Evolutionary conservation across 2,888 invertebrate species (phyloP).

Genomic region (Cataglyphis livida): DNA sequence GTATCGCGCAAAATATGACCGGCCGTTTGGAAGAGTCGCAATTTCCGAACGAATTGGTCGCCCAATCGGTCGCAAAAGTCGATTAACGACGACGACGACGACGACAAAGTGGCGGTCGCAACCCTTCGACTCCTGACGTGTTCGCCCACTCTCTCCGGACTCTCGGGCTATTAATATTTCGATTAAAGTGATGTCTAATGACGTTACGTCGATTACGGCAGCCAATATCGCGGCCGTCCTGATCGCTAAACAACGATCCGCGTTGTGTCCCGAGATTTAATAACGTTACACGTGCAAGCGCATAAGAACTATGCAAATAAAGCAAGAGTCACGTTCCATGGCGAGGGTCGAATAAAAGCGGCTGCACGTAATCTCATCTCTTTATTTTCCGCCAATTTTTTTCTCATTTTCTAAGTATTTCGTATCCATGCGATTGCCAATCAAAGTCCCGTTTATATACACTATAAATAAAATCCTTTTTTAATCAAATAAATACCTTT

Average conservation of each 20-base stretch:
- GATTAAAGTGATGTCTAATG: conserved; percentile 69
- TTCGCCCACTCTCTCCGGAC: conserved; percentile 60
- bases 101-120: conserved; percentile 68
- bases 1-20: conserved; percentile 69
- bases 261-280: conserved; percentile 11
- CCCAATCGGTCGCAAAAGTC: conserved; percentile 74
- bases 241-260: conserved; percentile 22
- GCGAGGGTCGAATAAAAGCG: neutral
- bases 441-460: conserved; percentile 7
- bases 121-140: conserved; percentile 71
- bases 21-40: conserved; percentile 73
- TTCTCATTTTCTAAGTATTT: neutral
- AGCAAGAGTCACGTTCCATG: neutral
- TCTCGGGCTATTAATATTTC: conserved; percentile 72
- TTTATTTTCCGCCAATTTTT: neutral
- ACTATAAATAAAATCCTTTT: too few relatives aligned
- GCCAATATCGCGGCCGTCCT: conserved; percentile 27
- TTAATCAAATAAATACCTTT: too few relatives aligned
- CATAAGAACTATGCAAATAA: conserved; percentile 22
- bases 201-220: conserved; percentile 62
- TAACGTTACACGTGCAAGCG: conserved; percentile 22
- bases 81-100: conserved; percentile 72
- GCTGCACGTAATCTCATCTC: neutral
- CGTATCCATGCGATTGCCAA: neutral
- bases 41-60: conserved; percentile 74